Percentiles rank a stretch among this genome's conserved stretches.
Evolutionary conservation across 2,113 vertebrate genomes (phyloP).

Genomic region (Pterocles burchelli): DNA sequence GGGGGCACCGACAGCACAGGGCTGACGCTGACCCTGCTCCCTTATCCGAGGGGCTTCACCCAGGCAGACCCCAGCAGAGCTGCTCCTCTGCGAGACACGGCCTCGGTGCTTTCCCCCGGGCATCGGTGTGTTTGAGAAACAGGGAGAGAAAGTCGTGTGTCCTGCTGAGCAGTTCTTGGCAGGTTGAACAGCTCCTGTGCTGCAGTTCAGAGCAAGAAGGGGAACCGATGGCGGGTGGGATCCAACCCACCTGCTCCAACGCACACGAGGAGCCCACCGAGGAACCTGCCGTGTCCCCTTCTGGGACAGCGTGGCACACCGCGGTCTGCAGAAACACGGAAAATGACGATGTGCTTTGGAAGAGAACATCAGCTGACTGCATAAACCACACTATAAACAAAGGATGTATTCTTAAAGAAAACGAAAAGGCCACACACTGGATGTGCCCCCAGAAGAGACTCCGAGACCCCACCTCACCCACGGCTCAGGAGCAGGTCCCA

Average conservation of each 20-base stretch:
- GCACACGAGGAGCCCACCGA: fast-evolving
- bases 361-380: not conserved
- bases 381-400: not conserved
- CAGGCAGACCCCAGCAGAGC: not conserved
- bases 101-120: fast-evolving
- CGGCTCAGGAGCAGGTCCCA: not conserved
- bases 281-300: not conserved
- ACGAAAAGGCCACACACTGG: not conserved
- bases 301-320: not conserved
- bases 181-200: not conserved
- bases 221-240: not conserved
- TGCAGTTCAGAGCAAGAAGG: not conserved
- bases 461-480: not conserved
- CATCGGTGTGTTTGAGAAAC: fast-evolving
- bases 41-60: not conserved
- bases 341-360: fast-evolving
- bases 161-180: not conserved
- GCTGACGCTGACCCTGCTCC: not conserved
- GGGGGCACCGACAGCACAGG: fast-evolving
- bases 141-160: not conserved
- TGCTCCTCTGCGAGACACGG: fast-evolving
- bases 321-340: not conserved
- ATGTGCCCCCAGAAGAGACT: not conserved
- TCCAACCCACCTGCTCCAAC: not conserved
- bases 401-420: not conserved